Evolutionary conservation across 1,140 invertebrate species (phyloP), one percentile per base, ranked within the genome.

Genomic region (Cotesia vestalis): DNA sequence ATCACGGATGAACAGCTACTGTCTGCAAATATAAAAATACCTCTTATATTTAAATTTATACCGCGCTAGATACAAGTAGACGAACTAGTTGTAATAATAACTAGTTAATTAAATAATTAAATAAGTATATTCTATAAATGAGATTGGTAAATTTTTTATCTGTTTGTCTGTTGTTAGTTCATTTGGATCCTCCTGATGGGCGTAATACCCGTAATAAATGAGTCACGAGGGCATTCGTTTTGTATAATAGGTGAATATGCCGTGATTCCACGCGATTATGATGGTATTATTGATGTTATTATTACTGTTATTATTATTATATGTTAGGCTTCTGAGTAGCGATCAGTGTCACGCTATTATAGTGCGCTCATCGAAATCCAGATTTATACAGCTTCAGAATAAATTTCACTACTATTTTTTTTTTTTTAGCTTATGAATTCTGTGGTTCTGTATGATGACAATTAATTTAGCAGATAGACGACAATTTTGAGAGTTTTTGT

Each of bases 161-260:
- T 27, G 27, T 27, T 27, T 27, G 27, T 27, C 27, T 27, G 27
- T 27, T 27, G 27, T 27, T 27, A 27, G 62, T 61, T 70, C 3
- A 35, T 61, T 70, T 51, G 38, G 35, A 20, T 5, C 20, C 38
- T 27, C 62, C 36, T 8, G 17, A 17, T 17, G 11, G 40, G 40
- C 11, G 5, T 4, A 6, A 46, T 36, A 62, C n/a, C 4, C 46
- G 40, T 27, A 52, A 17, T n/a, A 71, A 40, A 53, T 63, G 17
- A 61, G 46, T 53, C 14, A 72, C 60, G 40, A 46, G 40, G 40
- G 4, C 40, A 6, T 46, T 51, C 34, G 34, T 66, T 51, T 62
- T 68, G 67, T 35, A 68, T 69, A 70, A 84, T 81, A 83, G 80
- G 82, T 84, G 79, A 75, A 83, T 75, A 75, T 83, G 75, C 77